Evolutionary conservation across 2,888 invertebrate genomes (phyloP), one percentile per base, ranked within the genome.

Genomic region (Trichogramma dendrolimi): DNA sequence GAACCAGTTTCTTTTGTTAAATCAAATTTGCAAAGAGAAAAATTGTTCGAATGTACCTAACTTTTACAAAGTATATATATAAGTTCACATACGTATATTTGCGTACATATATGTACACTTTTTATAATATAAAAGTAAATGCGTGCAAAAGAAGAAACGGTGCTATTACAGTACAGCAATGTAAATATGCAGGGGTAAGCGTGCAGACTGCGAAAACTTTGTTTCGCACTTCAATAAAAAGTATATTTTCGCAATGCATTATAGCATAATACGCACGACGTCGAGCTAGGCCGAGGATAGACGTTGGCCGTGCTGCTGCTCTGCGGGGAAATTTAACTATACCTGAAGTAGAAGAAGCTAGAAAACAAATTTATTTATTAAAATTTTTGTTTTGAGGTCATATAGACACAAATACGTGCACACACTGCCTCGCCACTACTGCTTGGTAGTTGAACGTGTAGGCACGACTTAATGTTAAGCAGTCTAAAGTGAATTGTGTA

Each of bases 371-470:
- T 60, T 60, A 60, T 60, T 60, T 60, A 60, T 60, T 55, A 60
- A 60, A 60, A 46, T 60, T 60, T 55, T 55, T 60, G n/a, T 60
- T 59, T 59, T 55, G 46, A 60, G 60, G 49, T 60, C 55, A 60
- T 39, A 49, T 43, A 44, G 49, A 55, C 55, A 60, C 40, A 49
- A 39, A 44, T 46, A 8, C 58, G 7, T 10, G 52, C 44, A 1
- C 47, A 8, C n/a, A 8, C 6, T 47, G 11, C 47, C 11, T 27
- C 27, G 27, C 27, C 27, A 27, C 27, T 27, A 27, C 27, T 47
- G 47, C 47, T 11, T 47, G 11, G 47, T 11, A 47, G 47, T 47
- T 11, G 4, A 11, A 10, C 11, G 7, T 6, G 47, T 11, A 47
- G 47, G 27, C 10, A 47, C 4, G 55, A 39, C 38, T 55, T 50